These are phyloP conservation scores for Cydia pomonella DNA, from an alignment of 1,140 invertebrate species.

Conservation along the genomic window DNA sequence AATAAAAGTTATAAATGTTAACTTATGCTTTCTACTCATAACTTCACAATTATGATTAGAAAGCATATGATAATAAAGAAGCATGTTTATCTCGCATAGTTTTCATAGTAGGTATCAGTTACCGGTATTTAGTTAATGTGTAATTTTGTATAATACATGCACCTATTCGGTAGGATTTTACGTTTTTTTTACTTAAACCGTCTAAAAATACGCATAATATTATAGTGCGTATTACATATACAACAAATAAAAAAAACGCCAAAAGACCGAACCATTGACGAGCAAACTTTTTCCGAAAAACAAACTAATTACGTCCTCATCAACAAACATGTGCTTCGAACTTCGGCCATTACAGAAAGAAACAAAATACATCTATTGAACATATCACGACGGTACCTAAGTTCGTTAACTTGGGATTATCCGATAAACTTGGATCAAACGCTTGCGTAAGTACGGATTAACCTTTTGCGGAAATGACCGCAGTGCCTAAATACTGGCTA, in stretches of 20 bases:
- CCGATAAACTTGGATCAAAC: conserved; percentile 25
- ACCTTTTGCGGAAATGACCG: conserved; percentile 22
- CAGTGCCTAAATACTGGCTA: background rate
- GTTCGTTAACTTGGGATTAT: conserved; percentile 29
- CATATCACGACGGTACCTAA: conserved; percentile 3
- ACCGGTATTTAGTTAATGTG: too few relatives aligned
- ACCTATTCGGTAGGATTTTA: too few relatives aligned
- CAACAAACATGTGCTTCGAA: conserved; percentile 21
- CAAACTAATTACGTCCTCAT: conserved; percentile 15
- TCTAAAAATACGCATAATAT: too few relatives aligned
- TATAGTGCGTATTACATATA: too few relatives aligned
- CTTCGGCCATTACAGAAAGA: background rate
- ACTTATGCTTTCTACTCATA: too few relatives aligned
- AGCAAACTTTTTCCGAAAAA: background rate
- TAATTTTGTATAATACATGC: too few relatives aligned
- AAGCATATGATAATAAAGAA: too few relatives aligned
- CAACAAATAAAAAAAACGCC: background rate
- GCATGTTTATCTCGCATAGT: too few relatives aligned
- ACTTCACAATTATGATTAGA: too few relatives aligned
- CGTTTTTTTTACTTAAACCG: too few relatives aligned
- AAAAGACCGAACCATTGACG: background rate
- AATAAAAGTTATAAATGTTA: too few relatives aligned
- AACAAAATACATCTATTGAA: conserved; percentile 24
- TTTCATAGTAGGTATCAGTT: too few relatives aligned
- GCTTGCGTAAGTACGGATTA: conserved; percentile 18